Evolutionary conservation across 2,888 invertebrate species (phyloP).

Genomic region (Diarsia dahlii): DNA sequence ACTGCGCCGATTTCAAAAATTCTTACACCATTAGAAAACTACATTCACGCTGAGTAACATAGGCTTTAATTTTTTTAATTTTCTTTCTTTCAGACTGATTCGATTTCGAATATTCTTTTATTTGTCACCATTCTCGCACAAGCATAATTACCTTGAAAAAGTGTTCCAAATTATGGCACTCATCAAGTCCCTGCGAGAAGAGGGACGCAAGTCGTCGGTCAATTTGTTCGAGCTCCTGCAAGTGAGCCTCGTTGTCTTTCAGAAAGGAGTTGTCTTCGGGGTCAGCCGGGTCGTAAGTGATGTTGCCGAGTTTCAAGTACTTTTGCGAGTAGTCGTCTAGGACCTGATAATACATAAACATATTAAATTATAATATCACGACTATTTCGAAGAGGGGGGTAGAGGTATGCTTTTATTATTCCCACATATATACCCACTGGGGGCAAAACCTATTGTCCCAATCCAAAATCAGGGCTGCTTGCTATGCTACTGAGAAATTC

Average conservation of each 20-base stretch:
- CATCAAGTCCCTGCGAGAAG: conserved; percentile 95
- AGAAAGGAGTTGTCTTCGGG: conserved; percentile 93
- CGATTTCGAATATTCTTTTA: background rate
- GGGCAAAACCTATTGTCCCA: background rate
- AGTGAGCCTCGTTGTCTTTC: conserved; percentile 92
- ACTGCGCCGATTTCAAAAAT: too few relatives aligned
- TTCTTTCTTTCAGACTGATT: too few relatives aligned
- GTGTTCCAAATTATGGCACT: conserved; percentile 91
- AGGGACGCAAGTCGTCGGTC: conserved; percentile 95
- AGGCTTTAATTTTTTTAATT: too few relatives aligned
- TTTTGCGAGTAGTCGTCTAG: conserved; percentile 81
- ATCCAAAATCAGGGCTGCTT: background rate
- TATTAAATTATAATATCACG: background rate
- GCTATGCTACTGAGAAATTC: background rate
- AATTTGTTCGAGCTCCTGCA: conserved; percentile 92
- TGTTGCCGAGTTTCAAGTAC: conserved; percentile 85
- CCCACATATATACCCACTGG: background rate
- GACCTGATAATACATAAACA: conserved; percentile 70
- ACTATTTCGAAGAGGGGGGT: background rate
- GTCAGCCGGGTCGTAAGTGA: conserved; percentile 94
- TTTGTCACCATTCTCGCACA: background rate
- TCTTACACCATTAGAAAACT: too few relatives aligned
- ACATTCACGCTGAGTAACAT: too few relatives aligned
- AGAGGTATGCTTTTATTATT: background rate
- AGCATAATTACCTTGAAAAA: conserved; percentile 83